A percentile compares a stretch with the other conserved stretches of the same genome.
These are phyloP conservation scores for Macroteleia sp. DNA, from an alignment of 2,888 invertebrate genomes.

Conservation along the genomic window DNA sequence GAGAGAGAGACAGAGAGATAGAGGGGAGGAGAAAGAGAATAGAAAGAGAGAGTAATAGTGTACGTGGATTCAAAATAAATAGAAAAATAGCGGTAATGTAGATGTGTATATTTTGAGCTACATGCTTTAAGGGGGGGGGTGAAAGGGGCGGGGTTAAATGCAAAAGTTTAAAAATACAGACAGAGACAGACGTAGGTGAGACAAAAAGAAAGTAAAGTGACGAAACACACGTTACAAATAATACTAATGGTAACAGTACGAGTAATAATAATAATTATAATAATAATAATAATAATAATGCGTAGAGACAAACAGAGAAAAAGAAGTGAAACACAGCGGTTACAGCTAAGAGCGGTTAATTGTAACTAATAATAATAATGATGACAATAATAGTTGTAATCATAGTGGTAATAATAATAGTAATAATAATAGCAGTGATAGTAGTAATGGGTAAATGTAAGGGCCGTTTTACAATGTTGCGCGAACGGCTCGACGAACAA, in stretches of 20 bases:
- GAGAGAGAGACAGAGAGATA: conserved; percentile 21
- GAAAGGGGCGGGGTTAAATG: not conserved
- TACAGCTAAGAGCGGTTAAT: conserved; percentile 62
- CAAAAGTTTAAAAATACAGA: not conserved
- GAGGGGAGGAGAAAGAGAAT: no score
- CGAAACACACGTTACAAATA: conserved; percentile 54
- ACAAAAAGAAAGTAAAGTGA: conserved; percentile 48
- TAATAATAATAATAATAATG: no score
- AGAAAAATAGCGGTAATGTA: conserved; percentile 21
- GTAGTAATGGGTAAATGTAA: conserved; percentile 25
- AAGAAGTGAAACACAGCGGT: conserved; percentile 44
- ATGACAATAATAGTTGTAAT: conserved; percentile 51
- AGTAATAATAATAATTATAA: conserved; percentile 25
- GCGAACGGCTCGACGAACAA: conserved; percentile 13
- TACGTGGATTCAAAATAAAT: conserved; percentile 33
- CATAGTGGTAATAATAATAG: conserved; percentile 51
- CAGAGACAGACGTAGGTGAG: not conserved
- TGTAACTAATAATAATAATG: conserved; percentile 64
- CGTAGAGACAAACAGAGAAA: conserved; percentile 51
- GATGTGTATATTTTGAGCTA: conserved; percentile 44
- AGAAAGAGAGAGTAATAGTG: conserved; percentile 3
- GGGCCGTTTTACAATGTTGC: conserved; percentile 28
- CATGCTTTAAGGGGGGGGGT: conserved; percentile 7
- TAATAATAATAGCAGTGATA: conserved; percentile 50
- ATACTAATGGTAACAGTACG: conserved; percentile 30